These are phyloP conservation scores for Aproaerema taeniolella DNA, from an alignment of 2,888 invertebrate species.

Conservation along the genomic window DNA sequence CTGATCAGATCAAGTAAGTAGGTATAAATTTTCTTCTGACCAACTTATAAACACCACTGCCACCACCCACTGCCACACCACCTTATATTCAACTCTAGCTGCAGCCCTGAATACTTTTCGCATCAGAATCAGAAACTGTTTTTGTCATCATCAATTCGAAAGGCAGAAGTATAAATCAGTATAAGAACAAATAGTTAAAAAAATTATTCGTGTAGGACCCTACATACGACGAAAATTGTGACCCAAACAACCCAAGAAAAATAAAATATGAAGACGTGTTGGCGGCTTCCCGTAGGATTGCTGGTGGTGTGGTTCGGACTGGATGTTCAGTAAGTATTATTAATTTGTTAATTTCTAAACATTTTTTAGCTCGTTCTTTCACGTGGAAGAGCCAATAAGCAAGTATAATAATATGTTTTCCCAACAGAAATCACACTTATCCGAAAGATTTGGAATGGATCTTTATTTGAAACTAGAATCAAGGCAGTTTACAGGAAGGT, in stretches of 20 bases:
- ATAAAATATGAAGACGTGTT: constrained; percentile 81
- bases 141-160: too few species aligned
- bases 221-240: constrained; percentile 58
- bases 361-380: constrained; percentile 2
- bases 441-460: constrained; percentile 87
- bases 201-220: too few species aligned
- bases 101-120: too few species aligned
- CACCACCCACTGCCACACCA: too few species aligned
- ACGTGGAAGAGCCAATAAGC: too few species aligned
- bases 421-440: constrained; percentile 85
- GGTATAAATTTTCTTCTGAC: too few species aligned
- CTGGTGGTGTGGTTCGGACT: constrained; percentile 77
- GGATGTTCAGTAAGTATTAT: constrained; percentile 74
- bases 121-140: too few species aligned
- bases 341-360: background rate
- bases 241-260: constrained; percentile 57
- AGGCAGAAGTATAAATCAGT: too few species aligned
- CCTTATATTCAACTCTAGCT: too few species aligned
- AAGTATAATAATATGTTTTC: background rate
- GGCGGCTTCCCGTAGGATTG: constrained; percentile 81
- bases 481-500: constrained; percentile 94
- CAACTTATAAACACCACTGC: too few species aligned
- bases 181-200: too few species aligned
- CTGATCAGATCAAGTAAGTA: too few species aligned
- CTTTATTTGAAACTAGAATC: constrained; percentile 95